These are phyloP conservation scores for Leptopterna dolabrata DNA, from an alignment of 2,888 invertebrate genomes.

Conservation along the genomic window DNA sequence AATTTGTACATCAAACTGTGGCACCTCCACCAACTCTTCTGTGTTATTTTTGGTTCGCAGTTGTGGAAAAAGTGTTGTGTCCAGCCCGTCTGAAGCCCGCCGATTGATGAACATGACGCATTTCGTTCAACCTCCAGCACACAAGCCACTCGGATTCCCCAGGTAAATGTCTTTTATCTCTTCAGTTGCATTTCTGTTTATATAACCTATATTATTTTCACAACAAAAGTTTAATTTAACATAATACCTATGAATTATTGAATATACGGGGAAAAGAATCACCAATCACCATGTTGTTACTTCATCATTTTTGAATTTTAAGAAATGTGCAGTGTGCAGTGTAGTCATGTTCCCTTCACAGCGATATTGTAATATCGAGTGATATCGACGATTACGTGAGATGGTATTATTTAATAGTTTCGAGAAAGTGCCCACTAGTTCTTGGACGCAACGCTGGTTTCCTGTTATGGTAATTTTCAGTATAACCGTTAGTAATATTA, in stretches of 20 bases:
- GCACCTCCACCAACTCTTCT: neutral
- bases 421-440: no score
- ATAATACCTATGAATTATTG: neutral
- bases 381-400: no score
- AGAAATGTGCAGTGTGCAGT: neutral
- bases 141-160: conserved; percentile 49
- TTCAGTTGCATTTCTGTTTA: neutral
- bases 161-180: conserved; percentile 25
- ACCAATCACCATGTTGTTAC: no score
- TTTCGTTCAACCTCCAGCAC: conserved; percentile 51
- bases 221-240: neutral
- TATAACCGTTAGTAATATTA: no score
- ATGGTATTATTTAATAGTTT: no score
- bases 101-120: conserved; percentile 49
- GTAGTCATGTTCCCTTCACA: neutral
- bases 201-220: neutral
- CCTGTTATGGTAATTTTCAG: no score
- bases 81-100: neutral
- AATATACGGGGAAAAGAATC: neutral
- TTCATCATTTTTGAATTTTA: no score
- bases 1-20: neutral
- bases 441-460: no score
- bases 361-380: no score
- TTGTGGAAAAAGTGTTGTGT: conserved; percentile 49
- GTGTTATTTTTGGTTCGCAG: conserved; percentile 5